These are phyloP conservation scores for Lasiommata megera DNA, from an alignment of 2,888 invertebrate species.

Conservation along the genomic window DNA sequence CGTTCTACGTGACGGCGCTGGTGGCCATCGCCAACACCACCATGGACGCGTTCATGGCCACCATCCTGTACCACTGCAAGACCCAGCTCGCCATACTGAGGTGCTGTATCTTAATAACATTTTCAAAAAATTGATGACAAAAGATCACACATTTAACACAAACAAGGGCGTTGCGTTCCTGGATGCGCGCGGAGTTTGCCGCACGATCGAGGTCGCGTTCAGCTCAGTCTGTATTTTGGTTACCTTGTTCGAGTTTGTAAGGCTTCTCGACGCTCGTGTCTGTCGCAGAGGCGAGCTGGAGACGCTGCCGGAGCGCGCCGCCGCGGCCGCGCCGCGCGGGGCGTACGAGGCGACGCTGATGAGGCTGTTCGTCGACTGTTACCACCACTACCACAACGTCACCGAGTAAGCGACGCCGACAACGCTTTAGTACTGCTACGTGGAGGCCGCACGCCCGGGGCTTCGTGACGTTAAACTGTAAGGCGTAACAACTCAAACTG, in stretches of 20 bases:
- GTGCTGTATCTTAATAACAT: conserved; percentile 42
- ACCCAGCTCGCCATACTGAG: conserved; percentile 60
- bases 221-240: no score
- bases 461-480: no score
- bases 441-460: no score
- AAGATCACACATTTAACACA: no score
- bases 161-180: no score
- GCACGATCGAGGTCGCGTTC: no score
- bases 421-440: no score
- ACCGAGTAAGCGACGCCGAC: conserved; percentile 48
- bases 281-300: conserved; percentile 51
- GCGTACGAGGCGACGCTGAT: conserved; percentile 38
- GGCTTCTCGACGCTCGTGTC: no score
- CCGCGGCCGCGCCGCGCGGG: conserved; percentile 32
- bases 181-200: no score
- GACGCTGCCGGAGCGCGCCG: conserved; percentile 44
- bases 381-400: conserved; percentile 55
- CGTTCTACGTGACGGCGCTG: conserved; percentile 65
- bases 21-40: conserved; percentile 73
- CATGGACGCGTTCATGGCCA: conserved; percentile 70
- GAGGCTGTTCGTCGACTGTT: conserved; percentile 46
- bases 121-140: no score
- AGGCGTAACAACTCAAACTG: no score
- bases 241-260: no score
- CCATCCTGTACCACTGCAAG: conserved; percentile 61